Base-by-base conservation (phyloP, 1,140 invertebrate species). In the Atta colombica region DNA sequence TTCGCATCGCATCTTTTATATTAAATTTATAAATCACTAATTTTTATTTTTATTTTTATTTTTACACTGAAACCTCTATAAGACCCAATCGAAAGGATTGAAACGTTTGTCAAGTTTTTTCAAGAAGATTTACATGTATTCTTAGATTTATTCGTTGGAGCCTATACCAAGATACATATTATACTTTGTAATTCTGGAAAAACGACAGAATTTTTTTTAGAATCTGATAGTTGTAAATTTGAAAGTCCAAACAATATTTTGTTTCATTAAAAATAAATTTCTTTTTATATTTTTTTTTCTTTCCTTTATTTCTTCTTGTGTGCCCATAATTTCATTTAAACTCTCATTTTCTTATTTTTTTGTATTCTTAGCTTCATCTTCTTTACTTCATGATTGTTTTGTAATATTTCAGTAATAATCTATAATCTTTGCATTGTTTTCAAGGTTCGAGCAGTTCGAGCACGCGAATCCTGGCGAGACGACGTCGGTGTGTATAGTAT, bases 401-500 rank as follows among this genome's bases (percentile, higher is more conserved):
- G 28, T 10, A 25, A 61, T 77, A 77, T 61, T 16, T 16, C 4
- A 58, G 6, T 39, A n/a, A 12, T 39, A 75, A 75, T 75, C 18
- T 18, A 18, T 53, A 16, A 77, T 63, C 10, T 35, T 39, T 78
- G 0, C 14, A 18, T 28, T 63, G 8, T 58, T 12, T n/a, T 61
- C 25, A 14, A 96, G 97, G 85, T 97, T 97, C 92, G 97, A 97
- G 89, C 96, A 97, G 69, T 97, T 96, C 92, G 97, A 97, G 89
- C 92, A 94, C 21, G 89, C 93, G 0, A 95, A 97, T 96, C 97
- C 97, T 1, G 96, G 96, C 49, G 93, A 96, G 63, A 95, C 95
- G 1, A 97, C 97, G 0, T 97, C 97, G 0, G 97, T 98, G 6
- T 98, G 97, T 92, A 97, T 97, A 88, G 97, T 97, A 0, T 97